Percentiles rank a stretch among this genome's conserved stretches.
Conservation (phyloP, 2,797 vertebrate species). For the Uromys caudimaculatus region DNA sequence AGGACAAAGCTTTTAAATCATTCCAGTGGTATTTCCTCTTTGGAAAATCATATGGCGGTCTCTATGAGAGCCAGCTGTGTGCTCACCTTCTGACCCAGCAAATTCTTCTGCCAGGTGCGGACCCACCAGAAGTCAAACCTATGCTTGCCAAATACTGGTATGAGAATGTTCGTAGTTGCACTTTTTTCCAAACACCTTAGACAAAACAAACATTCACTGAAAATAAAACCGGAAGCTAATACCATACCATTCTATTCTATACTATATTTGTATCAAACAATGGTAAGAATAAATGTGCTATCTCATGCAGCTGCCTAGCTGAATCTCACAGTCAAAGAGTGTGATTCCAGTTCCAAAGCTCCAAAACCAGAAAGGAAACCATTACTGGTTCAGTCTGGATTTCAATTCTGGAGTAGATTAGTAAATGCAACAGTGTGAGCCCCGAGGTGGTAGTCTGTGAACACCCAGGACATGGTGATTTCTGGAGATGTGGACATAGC, state of each 20-base stretch:
- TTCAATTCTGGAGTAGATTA: background rate
- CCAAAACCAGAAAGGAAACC: background rate
- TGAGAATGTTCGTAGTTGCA: background rate
- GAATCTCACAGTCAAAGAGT: background rate
- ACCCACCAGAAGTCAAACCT: background rate
- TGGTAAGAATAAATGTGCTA: background rate
- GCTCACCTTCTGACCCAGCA: background rate
- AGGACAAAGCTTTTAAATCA: background rate
- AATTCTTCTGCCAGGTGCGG: background rate
- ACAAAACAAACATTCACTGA: background rate
- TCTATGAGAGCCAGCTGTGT: background rate
- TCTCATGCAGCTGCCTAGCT: fast-evolving
- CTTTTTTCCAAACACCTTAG: background rate
- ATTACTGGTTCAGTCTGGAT: background rate
- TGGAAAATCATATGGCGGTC: background rate
- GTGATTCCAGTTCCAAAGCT: background rate
- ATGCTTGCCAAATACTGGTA: background rate
- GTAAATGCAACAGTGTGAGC: background rate
- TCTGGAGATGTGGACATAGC: background rate
- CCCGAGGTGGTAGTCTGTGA: background rate
- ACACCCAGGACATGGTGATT: background rate
- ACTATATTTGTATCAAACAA: background rate
- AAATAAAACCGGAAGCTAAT: background rate
- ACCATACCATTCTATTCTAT: background rate
- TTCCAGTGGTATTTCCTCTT: conserved; percentile 8